Base-by-base conservation (phyloP, 2,888 invertebrate genomes). In the Pseudanteris insignis region DNA sequence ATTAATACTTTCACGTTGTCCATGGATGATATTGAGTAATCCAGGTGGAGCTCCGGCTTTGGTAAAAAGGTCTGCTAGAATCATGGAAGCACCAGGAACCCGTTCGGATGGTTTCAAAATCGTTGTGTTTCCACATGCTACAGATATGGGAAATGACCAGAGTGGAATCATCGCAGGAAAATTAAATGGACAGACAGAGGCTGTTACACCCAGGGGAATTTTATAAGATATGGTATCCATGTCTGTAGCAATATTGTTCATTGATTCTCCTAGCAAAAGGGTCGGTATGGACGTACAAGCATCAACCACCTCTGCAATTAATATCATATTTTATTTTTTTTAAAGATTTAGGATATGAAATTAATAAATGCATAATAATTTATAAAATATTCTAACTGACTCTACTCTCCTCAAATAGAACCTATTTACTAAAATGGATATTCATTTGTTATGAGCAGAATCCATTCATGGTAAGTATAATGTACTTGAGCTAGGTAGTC, bases 141-240 rank as follows among this genome's bases (percentile, higher is more conserved):
- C 83, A 9, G 92, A 88, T 36, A 91, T 83, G 0, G 92, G 92
- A 85, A 91, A 91, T 86, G 91, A 91, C 98, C 99, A 99, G 2
- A 99, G 84, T 0, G 99, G 99, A 69, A 99, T 96, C 99, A 99
- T 99, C 18, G 98, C 98, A 0, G 99, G 99, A 81, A 98, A 99
- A 81, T 98, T 98, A 81, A 98, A 98, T 0, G 97, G 97, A n/a
- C 95, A 92, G 70, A 98, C 95, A 37, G 97, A 96, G 73, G 90
- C 94, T 11, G 91, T 91, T 1, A 96, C 92, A 29, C 99, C 99
- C 1, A 99, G 82, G 0, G 99, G 99, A 34, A 92, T 83, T 68
- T 94, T 89, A 79, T 93, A 92, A 6, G 95, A 93, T 67, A 92
- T 88, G 0, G 94, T 94, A 81, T 99, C 99, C 96, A 99, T 96